Base-by-base conservation (phyloP, 2,888 invertebrate species). In the Autographa gamma region DNA sequence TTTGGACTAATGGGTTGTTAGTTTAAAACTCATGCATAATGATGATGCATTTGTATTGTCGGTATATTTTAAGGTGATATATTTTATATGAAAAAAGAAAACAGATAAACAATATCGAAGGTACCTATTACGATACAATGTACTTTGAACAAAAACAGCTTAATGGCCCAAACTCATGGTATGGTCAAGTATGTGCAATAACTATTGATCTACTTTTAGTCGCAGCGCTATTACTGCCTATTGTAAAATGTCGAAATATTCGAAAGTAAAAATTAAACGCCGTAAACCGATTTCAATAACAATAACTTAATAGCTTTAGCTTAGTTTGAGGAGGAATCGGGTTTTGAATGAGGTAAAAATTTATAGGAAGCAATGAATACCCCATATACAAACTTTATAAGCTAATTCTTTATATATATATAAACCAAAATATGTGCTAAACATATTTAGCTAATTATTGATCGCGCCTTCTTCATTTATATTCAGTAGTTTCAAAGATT, bases 201-300 rank as follows among this genome's bases (percentile, higher is more conserved):
- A 25, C 13, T 56, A 56, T 56, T 56, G 54, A 56, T 25, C 19
- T 56, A 56, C 19, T 19, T 56, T 56, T 56, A 19, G 54, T 25
- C 25, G 54, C 25, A 13, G 54, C 13, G 25, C 4, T 19, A 25
- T 56, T 56, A 25, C 25, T 13, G 11, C 5, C 5, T 56, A 19
- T 19, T 19, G 19, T 25, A 56, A 56, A 56, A 19, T 56, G 25
- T 56, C 25, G 54, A 5, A 56, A 56, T 11, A 25, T 56, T 25
- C 13, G 54, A 19, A 56, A 56, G 54, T 56, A n/a, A 25, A 54
- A 56, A 56, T 56, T 5, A 13, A 25, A 56, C 13, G 19, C 18
- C 25, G 54, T 56, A 19, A 56, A 56, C 54, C 8, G 54, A 56
- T 19, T n/a, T 48, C 16, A 48, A n/a, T 48, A 48, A 48, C 5